These are phyloP conservation scores for Hirudinaria manillensis DNA, from an alignment of 2,888 invertebrate species.

Conservation along the genomic window DNA sequence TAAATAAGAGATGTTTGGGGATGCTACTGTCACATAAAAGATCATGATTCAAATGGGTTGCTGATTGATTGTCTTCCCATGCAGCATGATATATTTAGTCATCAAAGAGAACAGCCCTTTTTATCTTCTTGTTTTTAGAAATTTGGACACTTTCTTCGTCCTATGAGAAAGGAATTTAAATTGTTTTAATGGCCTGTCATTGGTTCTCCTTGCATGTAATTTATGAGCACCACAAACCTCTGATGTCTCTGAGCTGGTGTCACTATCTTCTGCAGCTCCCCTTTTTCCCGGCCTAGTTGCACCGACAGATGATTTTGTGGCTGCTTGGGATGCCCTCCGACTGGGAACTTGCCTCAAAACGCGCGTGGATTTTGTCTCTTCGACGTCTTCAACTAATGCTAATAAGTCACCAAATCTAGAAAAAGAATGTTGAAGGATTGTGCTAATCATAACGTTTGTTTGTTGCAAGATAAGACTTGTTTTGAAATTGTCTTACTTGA, in stretches of 20 bases:
- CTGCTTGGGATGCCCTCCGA: slow-evolving; percentile 38
- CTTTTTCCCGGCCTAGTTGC: slow-evolving; percentile 26
- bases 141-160: slow-evolving; percentile 80
- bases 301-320: slow-evolving; percentile 25
- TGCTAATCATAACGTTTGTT: neutral
- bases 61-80: neutral
- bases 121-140: slow-evolving; percentile 75
- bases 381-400: slow-evolving; percentile 72
- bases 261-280: slow-evolving; percentile 51
- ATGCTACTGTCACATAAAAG: too few relatives aligned
- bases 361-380: slow-evolving; percentile 37
- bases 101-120: slow-evolving; percentile 76
- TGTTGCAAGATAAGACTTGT: neutral
- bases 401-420: slow-evolving; percentile 70
- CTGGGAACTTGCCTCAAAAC: slow-evolving; percentile 40
- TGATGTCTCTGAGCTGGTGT: slow-evolving; percentile 63
- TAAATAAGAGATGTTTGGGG: too few relatives aligned
- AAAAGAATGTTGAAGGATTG: neutral
- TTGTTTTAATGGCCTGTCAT: too few relatives aligned
- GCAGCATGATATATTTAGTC: slow-evolving; percentile 65
- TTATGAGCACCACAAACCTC: slow-evolving; percentile 34
- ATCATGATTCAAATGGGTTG: too few relatives aligned
- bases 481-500: slow-evolving; percentile 62
- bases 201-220: too few relatives aligned
- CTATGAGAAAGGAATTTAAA: slow-evolving; percentile 52